phyloP scores from a whole-genome alignment of 2,113 vertebrate species.

The Brachypodius melanocephalos region DNA sequence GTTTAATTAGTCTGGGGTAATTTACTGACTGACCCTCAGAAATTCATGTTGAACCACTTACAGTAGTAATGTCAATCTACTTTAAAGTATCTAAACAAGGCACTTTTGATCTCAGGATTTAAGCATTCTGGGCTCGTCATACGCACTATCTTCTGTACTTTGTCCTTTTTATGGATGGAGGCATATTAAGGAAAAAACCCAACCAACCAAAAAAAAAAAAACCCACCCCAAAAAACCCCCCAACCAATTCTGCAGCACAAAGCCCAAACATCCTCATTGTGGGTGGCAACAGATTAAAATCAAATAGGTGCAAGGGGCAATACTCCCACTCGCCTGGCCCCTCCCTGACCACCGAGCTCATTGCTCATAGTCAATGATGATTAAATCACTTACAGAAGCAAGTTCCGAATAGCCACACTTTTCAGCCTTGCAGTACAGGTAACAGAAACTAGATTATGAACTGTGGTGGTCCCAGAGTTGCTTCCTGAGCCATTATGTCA shows the following conservation, averaged over 20 bases:
- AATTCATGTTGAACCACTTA: background rate
- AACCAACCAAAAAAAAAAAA: background rate
- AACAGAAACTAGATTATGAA: background rate
- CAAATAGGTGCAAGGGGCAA: background rate
- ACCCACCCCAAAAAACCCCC: no score
- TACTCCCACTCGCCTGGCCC: background rate
- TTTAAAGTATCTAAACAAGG: background rate
- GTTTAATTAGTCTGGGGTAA: conserved; percentile 37
- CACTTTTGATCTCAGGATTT: background rate
- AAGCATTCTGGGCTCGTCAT: background rate
- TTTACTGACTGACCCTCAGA: conserved; percentile 23
- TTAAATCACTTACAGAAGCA: background rate
- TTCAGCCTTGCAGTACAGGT: background rate
- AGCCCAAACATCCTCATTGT: background rate
- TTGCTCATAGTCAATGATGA: background rate
- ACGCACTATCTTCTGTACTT: background rate
- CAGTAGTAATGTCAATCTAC: background rate
- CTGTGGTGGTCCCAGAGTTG: background rate
- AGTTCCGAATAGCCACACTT: background rate
- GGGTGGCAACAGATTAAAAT: background rate
- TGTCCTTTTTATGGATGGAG: background rate
- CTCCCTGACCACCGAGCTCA: background rate
- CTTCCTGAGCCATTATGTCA: background rate
- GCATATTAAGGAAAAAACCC: background rate
- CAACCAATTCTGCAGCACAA: background rate